Conservation (phyloP, 1,140 invertebrate species). For the Papilio glaucus region DNA sequence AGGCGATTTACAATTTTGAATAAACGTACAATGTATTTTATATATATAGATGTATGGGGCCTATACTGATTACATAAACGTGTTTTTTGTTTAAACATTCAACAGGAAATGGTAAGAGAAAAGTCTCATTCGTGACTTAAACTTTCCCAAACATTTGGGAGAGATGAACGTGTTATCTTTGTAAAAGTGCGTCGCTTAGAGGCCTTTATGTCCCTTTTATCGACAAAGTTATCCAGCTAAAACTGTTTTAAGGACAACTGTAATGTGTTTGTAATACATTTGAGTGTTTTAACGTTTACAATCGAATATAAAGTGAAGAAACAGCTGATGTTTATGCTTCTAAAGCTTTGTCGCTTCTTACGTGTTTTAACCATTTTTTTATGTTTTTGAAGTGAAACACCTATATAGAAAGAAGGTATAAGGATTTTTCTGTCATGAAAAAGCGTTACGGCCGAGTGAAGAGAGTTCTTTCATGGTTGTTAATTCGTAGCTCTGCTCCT, state of each 20-base stretch:
- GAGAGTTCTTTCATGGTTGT: too few species aligned
- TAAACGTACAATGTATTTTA: too few species aligned
- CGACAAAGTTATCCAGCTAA: constrained; percentile 1
- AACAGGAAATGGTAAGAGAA: background rate
- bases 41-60: too few species aligned
- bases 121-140: constrained; percentile 13
- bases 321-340: background rate
- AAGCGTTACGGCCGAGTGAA: too few species aligned
- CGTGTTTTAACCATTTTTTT: too few species aligned
- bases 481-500: too few species aligned
- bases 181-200: constrained; percentile 1
- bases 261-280: background rate
- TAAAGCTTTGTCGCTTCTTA: background rate
- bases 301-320: background rate
- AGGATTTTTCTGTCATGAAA: too few species aligned
- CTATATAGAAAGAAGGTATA: too few species aligned
- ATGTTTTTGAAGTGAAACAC: too few species aligned
- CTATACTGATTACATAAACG: too few species aligned
- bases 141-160: background rate
- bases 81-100: background rate
- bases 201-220: constrained; percentile 19
- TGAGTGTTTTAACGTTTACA: background rate
- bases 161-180: constrained; percentile 9
- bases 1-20: too few species aligned
- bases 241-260: constrained; percentile 16